A percentile compares a stretch with the other conserved stretches of the same genome.
These are phyloP conservation scores for Tethya wilhelma DNA, from an alignment of 37 sponge, comb jelly and placozoan genomes.

Conservation along the genomic window DNA sequence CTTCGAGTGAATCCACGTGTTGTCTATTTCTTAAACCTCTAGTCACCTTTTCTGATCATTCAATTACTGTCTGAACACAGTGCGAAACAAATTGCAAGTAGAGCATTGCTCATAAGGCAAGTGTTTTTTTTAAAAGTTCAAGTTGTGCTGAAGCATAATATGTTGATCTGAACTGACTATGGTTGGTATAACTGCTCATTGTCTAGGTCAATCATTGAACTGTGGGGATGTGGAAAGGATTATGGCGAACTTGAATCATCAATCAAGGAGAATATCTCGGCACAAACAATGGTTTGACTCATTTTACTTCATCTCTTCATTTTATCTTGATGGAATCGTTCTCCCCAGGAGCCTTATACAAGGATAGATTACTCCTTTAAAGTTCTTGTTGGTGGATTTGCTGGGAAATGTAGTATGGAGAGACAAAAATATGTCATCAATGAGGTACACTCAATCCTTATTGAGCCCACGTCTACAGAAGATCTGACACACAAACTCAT, in stretches of 20 bases:
- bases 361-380: constrained; percentile 63
- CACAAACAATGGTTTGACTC: constrained; percentile 39
- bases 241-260: constrained; percentile 51
- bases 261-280: constrained; percentile 9
- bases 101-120: constrained; percentile 75
- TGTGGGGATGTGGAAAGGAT: constrained; percentile 70
- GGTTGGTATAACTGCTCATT: no score
- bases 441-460: no score
- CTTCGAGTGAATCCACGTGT: not conserved
- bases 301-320: not conserved
- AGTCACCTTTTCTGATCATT: constrained; percentile 74
- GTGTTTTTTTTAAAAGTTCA: not conserved
- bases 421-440: constrained; percentile 42
- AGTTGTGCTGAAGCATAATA: no score
- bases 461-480: no score
- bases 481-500: no score
- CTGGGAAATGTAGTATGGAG: constrained; percentile 47
- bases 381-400: constrained; percentile 49
- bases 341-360: constrained; percentile 48
- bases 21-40: not conserved
- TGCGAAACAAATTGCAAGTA: constrained; percentile 48
- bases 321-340: not conserved
- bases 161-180: no score
- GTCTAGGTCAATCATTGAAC: constrained; percentile 64
- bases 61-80: constrained; percentile 44